Conservation (phyloP, 2,797 vertebrate species). For the Onychomys torridus region DNA sequence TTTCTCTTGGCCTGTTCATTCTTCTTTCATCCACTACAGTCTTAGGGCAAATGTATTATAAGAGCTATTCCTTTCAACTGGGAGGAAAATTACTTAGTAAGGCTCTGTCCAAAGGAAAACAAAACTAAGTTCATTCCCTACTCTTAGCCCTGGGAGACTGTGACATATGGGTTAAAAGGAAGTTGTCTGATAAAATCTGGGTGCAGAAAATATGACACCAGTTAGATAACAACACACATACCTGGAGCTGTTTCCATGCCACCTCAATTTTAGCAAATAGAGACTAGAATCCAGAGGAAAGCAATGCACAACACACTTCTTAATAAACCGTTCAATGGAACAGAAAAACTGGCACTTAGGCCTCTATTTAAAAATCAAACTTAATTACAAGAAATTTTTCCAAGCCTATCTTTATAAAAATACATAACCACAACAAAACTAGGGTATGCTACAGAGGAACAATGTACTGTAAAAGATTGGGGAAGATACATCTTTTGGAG, state of each 20-base stretch:
- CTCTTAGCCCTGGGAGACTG: not conserved
- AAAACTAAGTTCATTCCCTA: not conserved
- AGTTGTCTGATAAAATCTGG: not conserved
- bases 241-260: not conserved
- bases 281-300: conserved; percentile 10
- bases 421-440: not conserved
- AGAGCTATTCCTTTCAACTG: not conserved
- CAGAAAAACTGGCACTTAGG: not conserved
- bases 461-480: not conserved
- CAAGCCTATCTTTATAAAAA: not conserved
- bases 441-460: not conserved
- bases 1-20: not conserved
- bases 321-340: not conserved
- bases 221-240: not conserved
- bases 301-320: not conserved
- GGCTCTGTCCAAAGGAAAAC: not conserved
- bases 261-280: not conserved
- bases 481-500: not conserved
- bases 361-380: not conserved
- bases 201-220: not conserved
- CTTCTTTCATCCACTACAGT: not conserved
- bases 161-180: not conserved
- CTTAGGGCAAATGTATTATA: not conserved
- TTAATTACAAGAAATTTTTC: not conserved
- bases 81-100: conserved; percentile 25